Percentiles rank a stretch among this genome's conserved stretches.
These are phyloP conservation scores for Tamandua tetradactyla DNA, from an alignment of 2,797 vertebrate genomes.

Conservation along the genomic window DNA sequence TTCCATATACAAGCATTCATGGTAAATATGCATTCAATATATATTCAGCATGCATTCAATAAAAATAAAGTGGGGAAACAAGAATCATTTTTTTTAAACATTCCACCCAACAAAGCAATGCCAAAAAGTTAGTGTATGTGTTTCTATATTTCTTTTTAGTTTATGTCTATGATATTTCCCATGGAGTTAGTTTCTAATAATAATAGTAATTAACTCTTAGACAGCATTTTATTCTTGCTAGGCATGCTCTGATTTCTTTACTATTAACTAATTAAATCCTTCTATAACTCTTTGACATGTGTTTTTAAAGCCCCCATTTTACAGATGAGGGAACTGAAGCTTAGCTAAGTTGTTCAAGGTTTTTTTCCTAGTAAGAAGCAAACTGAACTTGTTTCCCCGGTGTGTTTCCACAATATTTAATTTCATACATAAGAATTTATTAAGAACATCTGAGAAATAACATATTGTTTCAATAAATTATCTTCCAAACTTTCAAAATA, in stretches of 20 bases:
- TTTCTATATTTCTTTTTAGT: background rate
- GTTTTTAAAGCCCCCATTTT: too few species aligned
- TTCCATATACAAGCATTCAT: background rate
- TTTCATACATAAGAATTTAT: background rate
- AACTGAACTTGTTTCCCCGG: background rate
- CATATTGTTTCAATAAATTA: background rate
- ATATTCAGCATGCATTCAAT: too few species aligned
- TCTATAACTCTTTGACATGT: background rate
- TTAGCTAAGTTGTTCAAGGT: background rate
- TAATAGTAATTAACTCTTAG: background rate
- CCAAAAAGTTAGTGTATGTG: background rate
- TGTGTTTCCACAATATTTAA: background rate
- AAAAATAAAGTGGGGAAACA: background rate
- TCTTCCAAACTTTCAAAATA: background rate
- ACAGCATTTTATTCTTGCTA: background rate
- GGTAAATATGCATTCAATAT: background rate
- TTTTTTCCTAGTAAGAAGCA: background rate
- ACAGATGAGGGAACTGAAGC: too few species aligned
- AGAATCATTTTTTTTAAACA: background rate
- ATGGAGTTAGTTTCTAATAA: background rate
- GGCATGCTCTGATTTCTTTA: background rate
- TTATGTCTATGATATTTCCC: background rate
- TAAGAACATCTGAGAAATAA: background rate
- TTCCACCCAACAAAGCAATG: background rate
- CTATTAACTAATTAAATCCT: background rate